phyloP scores from a whole-genome alignment of 2,113 vertebrate genomes.

The Platysternon megacephalum region DNA sequence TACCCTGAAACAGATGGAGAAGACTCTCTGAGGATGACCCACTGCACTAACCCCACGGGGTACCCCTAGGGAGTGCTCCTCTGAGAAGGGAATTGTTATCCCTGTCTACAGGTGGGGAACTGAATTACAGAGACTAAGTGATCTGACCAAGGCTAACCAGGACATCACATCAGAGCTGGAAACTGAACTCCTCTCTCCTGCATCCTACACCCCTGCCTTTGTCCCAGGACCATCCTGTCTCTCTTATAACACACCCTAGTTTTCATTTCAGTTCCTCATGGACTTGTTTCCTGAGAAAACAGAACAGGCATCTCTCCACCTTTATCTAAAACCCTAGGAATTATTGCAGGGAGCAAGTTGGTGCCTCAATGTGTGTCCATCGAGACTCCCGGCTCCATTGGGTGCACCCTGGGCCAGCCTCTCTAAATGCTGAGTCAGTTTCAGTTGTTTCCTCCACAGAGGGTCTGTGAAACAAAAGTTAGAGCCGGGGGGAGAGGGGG shows the following conservation, averaged over 20 bases:
- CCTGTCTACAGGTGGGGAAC: neutral
- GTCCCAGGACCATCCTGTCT: neutral
- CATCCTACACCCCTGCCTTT: neutral
- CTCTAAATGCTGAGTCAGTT: neutral
- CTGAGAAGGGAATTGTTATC: neutral
- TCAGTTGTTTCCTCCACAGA: neutral
- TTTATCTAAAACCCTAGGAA: neutral
- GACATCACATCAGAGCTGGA: neutral
- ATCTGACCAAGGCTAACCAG: neutral
- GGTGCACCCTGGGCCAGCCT: neutral
- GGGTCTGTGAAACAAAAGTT: neutral
- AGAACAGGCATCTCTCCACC: rapidly evolving
- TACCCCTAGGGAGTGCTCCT: neutral
- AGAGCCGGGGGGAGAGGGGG: constrained; percentile 8
- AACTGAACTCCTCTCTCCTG: neutral
- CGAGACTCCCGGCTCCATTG: neutral
- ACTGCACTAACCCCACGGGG: neutral
- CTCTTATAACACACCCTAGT: neutral
- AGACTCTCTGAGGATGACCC: neutral
- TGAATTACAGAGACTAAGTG: neutral
- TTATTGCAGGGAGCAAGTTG: neutral
- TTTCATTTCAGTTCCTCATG: neutral
- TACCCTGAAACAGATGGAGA: neutral
- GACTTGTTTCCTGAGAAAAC: neutral
- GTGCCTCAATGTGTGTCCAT: rapidly evolving